These are phyloP conservation scores for Spinus pinus DNA, from an alignment of 2,797 vertebrate species.

Conservation along the genomic window DNA sequence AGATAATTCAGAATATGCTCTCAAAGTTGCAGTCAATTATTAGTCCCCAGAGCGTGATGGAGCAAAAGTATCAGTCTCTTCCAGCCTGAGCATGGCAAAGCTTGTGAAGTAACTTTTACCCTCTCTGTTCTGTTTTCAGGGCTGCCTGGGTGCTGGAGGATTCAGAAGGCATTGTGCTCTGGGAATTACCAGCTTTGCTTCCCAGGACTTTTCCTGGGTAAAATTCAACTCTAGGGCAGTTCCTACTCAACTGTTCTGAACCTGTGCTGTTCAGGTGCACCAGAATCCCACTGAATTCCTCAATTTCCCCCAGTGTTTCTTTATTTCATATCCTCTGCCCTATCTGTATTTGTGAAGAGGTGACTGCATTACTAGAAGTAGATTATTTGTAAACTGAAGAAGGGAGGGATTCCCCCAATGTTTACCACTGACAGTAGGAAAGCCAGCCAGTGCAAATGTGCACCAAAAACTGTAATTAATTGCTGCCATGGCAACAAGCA, in stretches of 20 bases:
- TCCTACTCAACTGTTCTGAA: neutral
- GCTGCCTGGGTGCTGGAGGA: neutral
- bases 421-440: neutral
- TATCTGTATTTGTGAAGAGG: neutral
- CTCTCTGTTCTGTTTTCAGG: neutral
- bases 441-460: neutral
- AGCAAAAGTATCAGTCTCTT: neutral
- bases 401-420: neutral
- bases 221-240: neutral
- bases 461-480: neutral
- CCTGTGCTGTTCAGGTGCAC: neutral
- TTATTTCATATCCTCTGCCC: neutral
- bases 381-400: neutral
- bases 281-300: neutral
- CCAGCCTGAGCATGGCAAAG: neutral
- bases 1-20: neutral
- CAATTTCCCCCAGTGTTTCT: neutral
- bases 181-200: neutral
- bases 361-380: neutral
- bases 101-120: neutral
- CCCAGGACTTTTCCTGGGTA: neutral
- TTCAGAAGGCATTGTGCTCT: neutral
- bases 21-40: neutral
- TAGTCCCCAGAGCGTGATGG: neutral
- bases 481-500: neutral